Evolutionary conservation across 2,113 vertebrate species (phyloP).

Genomic region (Sitta europaea): DNA sequence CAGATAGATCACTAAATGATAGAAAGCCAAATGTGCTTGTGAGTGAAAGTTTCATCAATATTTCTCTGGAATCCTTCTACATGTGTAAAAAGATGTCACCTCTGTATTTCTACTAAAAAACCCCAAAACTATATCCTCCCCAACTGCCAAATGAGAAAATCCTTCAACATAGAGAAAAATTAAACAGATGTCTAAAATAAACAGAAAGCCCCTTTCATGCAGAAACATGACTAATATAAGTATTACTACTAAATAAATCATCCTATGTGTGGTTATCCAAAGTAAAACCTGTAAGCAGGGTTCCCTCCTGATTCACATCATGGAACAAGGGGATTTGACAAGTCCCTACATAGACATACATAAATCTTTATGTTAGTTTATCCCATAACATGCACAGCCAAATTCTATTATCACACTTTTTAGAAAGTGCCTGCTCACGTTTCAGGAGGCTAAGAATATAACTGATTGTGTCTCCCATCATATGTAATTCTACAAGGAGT

Average conservation of each 20-base stretch:
- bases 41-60: not conserved
- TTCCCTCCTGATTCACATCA: not conserved
- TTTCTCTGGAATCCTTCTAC: not conserved
- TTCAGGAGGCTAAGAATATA: not conserved
- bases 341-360: not conserved
- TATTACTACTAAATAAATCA: not conserved
- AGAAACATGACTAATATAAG: not conserved
- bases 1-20: not conserved
- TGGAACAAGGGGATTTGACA: not conserved
- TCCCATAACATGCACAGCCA: not conserved
- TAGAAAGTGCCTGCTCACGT: not conserved
- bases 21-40: not conserved
- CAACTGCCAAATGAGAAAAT: not conserved
- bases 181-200: not conserved
- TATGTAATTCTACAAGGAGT: not conserved
- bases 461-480: not conserved
- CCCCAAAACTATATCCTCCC: rapidly evolving
- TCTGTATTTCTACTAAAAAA: not conserved
- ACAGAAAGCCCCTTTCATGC: not conserved
- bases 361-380: not conserved
- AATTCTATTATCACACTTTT: not conserved
- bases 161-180: not conserved
- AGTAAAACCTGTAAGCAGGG: not conserved
- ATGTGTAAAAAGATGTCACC: not conserved
- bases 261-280: not conserved